phyloP scores from a whole-genome alignment of 2,888 invertebrate species.

The Drosophila kokeensis region DNA sequence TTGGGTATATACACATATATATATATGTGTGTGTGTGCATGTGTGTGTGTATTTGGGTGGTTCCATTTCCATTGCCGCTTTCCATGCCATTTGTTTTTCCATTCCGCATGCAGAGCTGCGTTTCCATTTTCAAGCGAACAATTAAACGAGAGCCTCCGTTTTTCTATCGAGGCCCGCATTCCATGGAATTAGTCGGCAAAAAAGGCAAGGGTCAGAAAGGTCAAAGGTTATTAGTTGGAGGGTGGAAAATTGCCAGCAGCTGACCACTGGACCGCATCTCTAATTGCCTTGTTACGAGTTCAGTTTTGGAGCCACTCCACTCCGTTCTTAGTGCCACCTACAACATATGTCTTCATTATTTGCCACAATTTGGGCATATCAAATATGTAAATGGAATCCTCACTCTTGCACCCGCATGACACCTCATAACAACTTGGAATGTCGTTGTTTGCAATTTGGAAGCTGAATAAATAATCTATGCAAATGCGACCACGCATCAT shows the following conservation, averaged over 20 bases:
- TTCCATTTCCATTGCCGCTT: slow-evolving; percentile 8
- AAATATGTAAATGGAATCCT: slow-evolving; percentile 47
- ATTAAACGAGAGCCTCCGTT: slow-evolving; percentile 36
- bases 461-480: slow-evolving; percentile 72
- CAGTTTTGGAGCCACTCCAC: neutral
- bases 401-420: slow-evolving; percentile 24
- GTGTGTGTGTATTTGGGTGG: neutral
- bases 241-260: slow-evolving; percentile 28
- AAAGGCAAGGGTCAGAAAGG: slow-evolving; percentile 49
- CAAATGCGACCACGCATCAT: slow-evolving; percentile 58
- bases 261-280: slow-evolving; percentile 29
- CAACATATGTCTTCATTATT: slow-evolving; percentile 35
- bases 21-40: neutral
- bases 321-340: slow-evolving; percentile 31
- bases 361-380: slow-evolving; percentile 36
- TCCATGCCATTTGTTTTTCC: slow-evolving; percentile 13
- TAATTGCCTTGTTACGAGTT: slow-evolving; percentile 58
- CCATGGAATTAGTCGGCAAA: slow-evolving; percentile 68
- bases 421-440: slow-evolving; percentile 56
- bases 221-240: neutral
- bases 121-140: slow-evolving; percentile 39
- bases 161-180: slow-evolving; percentile 65
- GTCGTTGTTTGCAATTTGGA: slow-evolving; percentile 68
- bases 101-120: slow-evolving; percentile 43
- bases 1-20: neutral